Conservation (phyloP, 2,797 vertebrate genomes). For the Mormyrus hasselquistii region DNA sequence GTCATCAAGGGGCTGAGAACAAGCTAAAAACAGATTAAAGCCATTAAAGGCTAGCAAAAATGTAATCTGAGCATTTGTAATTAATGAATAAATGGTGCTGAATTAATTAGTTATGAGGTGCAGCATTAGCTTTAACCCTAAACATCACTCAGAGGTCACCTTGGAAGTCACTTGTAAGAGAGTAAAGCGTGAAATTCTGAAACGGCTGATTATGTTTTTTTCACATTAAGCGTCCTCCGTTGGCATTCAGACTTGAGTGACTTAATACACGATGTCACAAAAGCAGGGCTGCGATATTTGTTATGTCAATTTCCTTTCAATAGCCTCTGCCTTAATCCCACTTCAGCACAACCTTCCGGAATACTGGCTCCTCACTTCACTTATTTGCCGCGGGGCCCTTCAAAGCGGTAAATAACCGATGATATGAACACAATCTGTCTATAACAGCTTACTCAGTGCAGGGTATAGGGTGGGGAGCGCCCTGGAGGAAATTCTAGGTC, state of each 20-base stretch:
- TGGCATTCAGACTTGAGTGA: background rate
- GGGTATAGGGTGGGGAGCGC: background rate
- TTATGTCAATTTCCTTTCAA: background rate
- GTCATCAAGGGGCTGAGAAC: background rate
- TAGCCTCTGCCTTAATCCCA: background rate
- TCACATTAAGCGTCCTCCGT: background rate
- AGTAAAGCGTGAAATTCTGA: slow-evolving; percentile 3
- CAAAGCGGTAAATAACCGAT: background rate
- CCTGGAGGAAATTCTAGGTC: background rate
- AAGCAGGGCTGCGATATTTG: background rate
- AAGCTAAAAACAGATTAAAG: background rate
- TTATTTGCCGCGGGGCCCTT: background rate
- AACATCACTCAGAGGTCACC: background rate
- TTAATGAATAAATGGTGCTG: slow-evolving; percentile 3
- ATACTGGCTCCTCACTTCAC: background rate
- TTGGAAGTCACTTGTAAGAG: background rate
- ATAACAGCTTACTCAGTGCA: background rate
- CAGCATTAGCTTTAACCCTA: background rate
- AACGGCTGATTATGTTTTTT: background rate
- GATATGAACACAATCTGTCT: background rate
- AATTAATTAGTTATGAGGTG: background rate
- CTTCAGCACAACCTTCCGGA: background rate
- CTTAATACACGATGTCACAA: background rate
- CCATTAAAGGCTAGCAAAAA: slow-evolving; percentile 1
- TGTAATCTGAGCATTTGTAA: background rate